These are phyloP conservation scores for Lucilia cuprina DNA, from an alignment of 1,140 invertebrate species.

Conservation along the genomic window DNA sequence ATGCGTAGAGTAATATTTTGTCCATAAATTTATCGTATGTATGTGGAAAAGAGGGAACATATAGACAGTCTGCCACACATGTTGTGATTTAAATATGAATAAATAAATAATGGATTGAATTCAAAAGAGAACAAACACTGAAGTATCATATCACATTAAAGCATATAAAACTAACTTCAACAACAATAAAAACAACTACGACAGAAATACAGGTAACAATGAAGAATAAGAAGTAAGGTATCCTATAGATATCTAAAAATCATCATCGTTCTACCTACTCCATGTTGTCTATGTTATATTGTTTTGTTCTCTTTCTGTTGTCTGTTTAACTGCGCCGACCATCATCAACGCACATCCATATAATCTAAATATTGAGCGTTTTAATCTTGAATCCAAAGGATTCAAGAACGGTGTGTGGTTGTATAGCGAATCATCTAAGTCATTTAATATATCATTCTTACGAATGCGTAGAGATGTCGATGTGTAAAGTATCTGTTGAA, in stretches of 20 bases:
- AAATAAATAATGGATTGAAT: not conserved
- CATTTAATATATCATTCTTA: no score
- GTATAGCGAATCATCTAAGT: no score
- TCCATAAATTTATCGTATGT: not conserved
- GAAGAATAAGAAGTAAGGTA: no score
- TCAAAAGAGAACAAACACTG: not conserved
- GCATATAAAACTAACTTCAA: not conserved
- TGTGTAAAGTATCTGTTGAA: no score
- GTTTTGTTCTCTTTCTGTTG: not conserved
- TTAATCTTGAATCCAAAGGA: not conserved
- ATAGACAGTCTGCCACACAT: not conserved
- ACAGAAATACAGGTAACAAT: not conserved
- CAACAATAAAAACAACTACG: not conserved
- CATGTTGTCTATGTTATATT: not conserved
- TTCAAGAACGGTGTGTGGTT: not conserved
- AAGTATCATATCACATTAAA: not conserved
- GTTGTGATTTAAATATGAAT: constrained; percentile 8
- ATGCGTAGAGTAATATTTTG: not conserved
- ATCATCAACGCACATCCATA: not conserved
- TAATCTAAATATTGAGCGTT: not conserved
- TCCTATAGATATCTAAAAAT: not conserved
- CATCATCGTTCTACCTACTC: not conserved
- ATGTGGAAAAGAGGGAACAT: not conserved
- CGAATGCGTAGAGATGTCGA: no score
- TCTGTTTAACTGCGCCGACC: not conserved